Percentiles rank a stretch among this genome's conserved stretches.
These are phyloP conservation scores for Dicrurus megarhynchus DNA, from an alignment of 2,113 vertebrate genomes.

Conservation along the genomic window DNA sequence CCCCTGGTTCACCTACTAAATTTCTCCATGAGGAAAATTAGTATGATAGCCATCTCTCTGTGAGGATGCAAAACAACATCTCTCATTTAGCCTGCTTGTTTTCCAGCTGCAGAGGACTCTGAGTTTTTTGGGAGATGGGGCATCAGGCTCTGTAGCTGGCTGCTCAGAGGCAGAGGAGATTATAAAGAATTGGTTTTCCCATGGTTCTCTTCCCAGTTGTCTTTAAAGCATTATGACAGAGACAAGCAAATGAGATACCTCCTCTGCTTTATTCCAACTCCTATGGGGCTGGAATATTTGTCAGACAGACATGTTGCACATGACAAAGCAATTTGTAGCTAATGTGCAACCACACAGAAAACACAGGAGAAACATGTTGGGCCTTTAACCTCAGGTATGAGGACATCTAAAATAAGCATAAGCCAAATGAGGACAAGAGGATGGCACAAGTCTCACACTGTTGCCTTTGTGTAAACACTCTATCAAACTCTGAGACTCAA, in stretches of 20 bases:
- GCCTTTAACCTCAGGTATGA: not conserved
- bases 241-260: not conserved
- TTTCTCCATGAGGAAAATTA: not conserved
- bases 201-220: not conserved
- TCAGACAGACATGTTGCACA: not conserved
- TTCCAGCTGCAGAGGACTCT: not conserved
- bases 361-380: not conserved
- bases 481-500: not conserved
- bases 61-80: not conserved
- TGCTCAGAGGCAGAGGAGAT: not conserved
- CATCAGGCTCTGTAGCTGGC: not conserved
- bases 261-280: not conserved
- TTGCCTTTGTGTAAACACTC: not conserved
- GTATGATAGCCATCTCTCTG: not conserved
- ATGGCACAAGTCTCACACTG: not conserved
- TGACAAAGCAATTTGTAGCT: not conserved
- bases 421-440: not conserved
- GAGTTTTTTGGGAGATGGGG: not conserved
- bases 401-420: not conserved
- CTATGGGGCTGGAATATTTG: not conserved
- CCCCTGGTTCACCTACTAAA: not conserved
- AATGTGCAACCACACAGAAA: not conserved
- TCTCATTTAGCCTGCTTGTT: not conserved
- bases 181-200: not conserved
- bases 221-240: not conserved